Evolutionary conservation across 1,140 invertebrate genomes (phyloP).

Genomic region (Solenopsis fugax): DNA sequence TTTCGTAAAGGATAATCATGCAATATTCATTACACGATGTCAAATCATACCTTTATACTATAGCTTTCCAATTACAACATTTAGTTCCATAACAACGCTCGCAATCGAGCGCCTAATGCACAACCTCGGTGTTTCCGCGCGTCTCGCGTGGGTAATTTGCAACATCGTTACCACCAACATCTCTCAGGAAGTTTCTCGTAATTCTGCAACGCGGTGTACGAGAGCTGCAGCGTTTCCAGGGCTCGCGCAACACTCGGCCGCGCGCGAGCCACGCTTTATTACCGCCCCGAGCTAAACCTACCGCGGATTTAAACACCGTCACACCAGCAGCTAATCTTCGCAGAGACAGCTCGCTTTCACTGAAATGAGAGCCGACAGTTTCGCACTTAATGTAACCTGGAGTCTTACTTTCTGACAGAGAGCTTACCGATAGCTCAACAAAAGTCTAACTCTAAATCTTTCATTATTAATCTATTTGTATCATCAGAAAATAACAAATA

Average conservation of each 20-base stretch:
- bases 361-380: slow-evolving; percentile 14
- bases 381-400: slow-evolving; percentile 4
- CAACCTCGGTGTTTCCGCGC: slow-evolving; percentile 34
- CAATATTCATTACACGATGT: background rate
- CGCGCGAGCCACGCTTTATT: slow-evolving; percentile 56
- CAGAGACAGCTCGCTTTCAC: slow-evolving; percentile 25
- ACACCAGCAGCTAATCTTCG: slow-evolving; percentile 38
- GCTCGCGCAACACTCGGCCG: slow-evolving; percentile 52
- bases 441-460: background rate
- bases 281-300: slow-evolving; percentile 42
- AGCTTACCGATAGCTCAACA: background rate
- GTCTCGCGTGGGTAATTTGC: slow-evolving; percentile 57
- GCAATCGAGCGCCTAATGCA: slow-evolving; percentile 49
- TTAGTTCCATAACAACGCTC: slow-evolving; percentile 60
- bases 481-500: background rate
- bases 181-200: slow-evolving; percentile 60
- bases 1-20: slow-evolving; percentile 14
- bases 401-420: background rate
- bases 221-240: slow-evolving; percentile 31
- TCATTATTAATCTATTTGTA: background rate
- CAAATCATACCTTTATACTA: background rate
- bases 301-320: slow-evolving; percentile 48
- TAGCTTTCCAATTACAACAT: slow-evolving; percentile 56
- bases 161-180: slow-evolving; percentile 55
- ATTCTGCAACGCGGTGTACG: slow-evolving; percentile 43